A percentile compares a stretch with the other conserved stretches of the same genome.
These are phyloP conservation scores for Hoplostethus mediterraneus DNA, from an alignment of 2,797 vertebrate species.

Conservation along the genomic window DNA sequence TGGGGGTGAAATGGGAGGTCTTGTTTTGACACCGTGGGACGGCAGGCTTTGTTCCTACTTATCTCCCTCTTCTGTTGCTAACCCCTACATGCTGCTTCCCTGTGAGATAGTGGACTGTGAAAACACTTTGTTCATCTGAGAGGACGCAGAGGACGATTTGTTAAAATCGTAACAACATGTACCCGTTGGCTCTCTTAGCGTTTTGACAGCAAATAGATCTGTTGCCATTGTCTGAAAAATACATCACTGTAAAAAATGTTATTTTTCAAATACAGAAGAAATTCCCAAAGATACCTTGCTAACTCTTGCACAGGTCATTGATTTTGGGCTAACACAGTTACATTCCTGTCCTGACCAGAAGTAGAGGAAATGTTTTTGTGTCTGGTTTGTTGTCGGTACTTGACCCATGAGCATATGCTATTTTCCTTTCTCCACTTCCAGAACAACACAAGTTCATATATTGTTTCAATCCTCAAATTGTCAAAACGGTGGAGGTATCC, in stretches of 20 bases:
- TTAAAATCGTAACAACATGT: not conserved
- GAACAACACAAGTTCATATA: slow-evolving; percentile 22
- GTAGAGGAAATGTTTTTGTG: not conserved
- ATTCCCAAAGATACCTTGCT: not conserved
- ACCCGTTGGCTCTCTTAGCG: too few relatives aligned
- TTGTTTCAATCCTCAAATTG: slow-evolving; percentile 44
- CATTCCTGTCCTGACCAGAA: too few relatives aligned
- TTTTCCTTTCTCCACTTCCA: slow-evolving; percentile 11
- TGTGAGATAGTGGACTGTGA: slow-evolving; percentile 32
- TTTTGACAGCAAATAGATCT: not conserved
- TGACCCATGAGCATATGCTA: slow-evolving; percentile 12
- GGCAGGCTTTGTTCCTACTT: slow-evolving; percentile 80
- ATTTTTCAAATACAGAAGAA: not conserved
- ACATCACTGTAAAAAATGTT: too few relatives aligned
- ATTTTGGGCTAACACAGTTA: not conserved
- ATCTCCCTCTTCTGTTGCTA: slow-evolving; percentile 63
- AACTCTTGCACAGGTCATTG: not conserved
- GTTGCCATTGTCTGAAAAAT: too few relatives aligned
- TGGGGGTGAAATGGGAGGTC: slow-evolving; percentile 71
- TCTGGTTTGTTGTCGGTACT: slow-evolving; percentile 4
- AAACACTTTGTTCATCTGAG: slow-evolving; percentile 25
- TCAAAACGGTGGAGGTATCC: slow-evolving; percentile 50
- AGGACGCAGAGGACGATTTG: too few relatives aligned
- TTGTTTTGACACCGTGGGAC: slow-evolving; percentile 81
- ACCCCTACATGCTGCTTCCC: slow-evolving; percentile 36